Conservation (phyloP, 2,113 vertebrate species). For the Lipophrys pholis region DNA sequence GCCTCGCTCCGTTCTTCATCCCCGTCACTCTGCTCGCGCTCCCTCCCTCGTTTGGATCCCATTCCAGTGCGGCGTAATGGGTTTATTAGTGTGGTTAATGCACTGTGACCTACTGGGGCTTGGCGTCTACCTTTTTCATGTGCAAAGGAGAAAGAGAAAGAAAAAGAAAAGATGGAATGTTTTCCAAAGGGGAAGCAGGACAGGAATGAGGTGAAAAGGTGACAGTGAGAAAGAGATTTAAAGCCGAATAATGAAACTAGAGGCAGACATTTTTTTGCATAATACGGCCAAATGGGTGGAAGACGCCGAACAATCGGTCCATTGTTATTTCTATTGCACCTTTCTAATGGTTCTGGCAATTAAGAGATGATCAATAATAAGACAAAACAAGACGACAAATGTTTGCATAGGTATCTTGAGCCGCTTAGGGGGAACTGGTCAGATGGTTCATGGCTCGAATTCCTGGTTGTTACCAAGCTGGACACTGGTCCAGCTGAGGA, state of each 20-base stretch:
- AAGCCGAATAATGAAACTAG: background rate
- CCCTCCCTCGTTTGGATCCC: conserved; percentile 61
- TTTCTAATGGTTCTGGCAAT: no score
- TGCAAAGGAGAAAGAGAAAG: conserved; percentile 9
- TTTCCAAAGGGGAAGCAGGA: conserved; percentile 41
- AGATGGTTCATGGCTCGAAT: no score
- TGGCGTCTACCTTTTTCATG: conserved; percentile 60
- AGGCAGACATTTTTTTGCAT: background rate
- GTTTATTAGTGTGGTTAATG: conserved; percentile 79
- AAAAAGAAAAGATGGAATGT: conserved; percentile 25
- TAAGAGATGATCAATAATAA: no score
- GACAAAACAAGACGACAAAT: no score
- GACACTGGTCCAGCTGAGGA: no score
- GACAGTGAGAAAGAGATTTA: background rate
- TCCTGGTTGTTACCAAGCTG: no score
- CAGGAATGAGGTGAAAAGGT: conserved; percentile 15
- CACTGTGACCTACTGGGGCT: conserved; percentile 70
- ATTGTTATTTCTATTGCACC: no score
- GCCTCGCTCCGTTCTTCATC: conserved; percentile 50
- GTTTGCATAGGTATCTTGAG: no score
- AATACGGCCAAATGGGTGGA: background rate
- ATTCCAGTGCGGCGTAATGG: conserved; percentile 66
- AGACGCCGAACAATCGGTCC: no score
- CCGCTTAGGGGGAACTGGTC: no score
- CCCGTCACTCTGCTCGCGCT: conserved; percentile 47